Conservation (phyloP, 1,140 invertebrate genomes). For the Pantala flavescens region DNA sequence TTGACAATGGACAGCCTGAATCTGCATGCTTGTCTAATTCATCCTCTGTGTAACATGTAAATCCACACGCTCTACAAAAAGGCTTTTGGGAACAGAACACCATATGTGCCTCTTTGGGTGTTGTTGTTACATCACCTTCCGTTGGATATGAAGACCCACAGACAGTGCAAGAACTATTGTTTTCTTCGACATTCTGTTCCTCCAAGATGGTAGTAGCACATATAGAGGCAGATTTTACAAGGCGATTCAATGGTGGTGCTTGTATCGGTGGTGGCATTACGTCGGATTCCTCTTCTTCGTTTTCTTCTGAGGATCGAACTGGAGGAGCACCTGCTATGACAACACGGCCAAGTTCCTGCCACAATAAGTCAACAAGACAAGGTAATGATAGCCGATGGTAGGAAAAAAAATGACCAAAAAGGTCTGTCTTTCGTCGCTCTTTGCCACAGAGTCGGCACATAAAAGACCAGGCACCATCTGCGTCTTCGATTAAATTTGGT, state of each 20-base stretch:
- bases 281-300: constrained; percentile 9
- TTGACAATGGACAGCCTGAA: neutral
- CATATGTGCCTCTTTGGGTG: neutral
- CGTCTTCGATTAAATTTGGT: constrained; percentile 13
- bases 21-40: neutral
- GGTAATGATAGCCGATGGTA: constrained; percentile 20
- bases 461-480: constrained; percentile 19
- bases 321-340: constrained; percentile 19
- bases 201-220: neutral
- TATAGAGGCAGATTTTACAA: neutral
- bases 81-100: neutral
- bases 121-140: neutral
- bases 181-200: neutral
- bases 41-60: neutral
- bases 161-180: neutral
- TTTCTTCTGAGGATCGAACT: neutral
- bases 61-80: neutral
- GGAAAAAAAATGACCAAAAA: constrained; percentile 22
- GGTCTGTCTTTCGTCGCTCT: constrained; percentile 19
- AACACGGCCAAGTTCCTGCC: constrained; percentile 16
- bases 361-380: constrained; percentile 19
- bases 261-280: constrained; percentile 19
- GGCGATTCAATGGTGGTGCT: constrained; percentile 1
- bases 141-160: neutral
- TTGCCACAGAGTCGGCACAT: constrained; percentile 20